Percentiles rank a stretch among this genome's conserved stretches.
These are phyloP conservation scores for Boleophthalmus pectinirostris DNA, from an alignment of 2,113 vertebrate genomes.

Conservation along the genomic window DNA sequence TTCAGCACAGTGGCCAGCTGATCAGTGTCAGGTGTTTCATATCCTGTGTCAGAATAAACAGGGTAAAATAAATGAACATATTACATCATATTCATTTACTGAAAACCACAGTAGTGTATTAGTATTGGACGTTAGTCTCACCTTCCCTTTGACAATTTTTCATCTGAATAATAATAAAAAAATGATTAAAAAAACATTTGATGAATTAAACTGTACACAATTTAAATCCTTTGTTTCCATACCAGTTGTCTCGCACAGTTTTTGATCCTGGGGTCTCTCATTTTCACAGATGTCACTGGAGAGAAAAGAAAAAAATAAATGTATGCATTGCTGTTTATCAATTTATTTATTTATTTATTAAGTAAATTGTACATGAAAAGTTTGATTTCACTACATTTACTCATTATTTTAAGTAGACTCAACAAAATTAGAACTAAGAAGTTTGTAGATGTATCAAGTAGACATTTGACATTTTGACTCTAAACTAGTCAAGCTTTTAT, in stretches of 20 bases:
- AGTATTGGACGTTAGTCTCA: conserved; percentile 34
- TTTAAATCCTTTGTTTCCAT: conserved; percentile 5
- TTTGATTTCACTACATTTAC: no score
- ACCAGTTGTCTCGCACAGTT: conserved; percentile 57
- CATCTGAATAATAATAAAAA: conserved; percentile 56
- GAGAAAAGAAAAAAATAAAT: not conserved
- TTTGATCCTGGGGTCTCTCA: conserved; percentile 18
- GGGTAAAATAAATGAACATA: not conserved
- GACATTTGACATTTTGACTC: no score
- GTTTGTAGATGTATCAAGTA: no score
- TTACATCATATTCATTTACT: not conserved
- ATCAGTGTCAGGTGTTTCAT: conserved; percentile 20
- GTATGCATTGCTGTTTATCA: not conserved
- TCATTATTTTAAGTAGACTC: no score
- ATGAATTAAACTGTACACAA: not conserved
- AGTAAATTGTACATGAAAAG: not conserved
- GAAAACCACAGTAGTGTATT: not conserved
- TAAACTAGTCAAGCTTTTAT: no score
- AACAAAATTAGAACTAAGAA: not conserved
- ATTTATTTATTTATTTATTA: not conserved
- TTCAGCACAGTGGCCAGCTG: conserved; percentile 7
- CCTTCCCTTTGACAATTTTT: conserved; percentile 57
- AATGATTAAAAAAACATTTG: conserved; percentile 1
- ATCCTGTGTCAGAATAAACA: conserved; percentile 53
- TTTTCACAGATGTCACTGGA: not conserved